Evolutionary conservation across 1,140 invertebrate species (phyloP).

Genomic region (Saxidomus purpurata): DNA sequence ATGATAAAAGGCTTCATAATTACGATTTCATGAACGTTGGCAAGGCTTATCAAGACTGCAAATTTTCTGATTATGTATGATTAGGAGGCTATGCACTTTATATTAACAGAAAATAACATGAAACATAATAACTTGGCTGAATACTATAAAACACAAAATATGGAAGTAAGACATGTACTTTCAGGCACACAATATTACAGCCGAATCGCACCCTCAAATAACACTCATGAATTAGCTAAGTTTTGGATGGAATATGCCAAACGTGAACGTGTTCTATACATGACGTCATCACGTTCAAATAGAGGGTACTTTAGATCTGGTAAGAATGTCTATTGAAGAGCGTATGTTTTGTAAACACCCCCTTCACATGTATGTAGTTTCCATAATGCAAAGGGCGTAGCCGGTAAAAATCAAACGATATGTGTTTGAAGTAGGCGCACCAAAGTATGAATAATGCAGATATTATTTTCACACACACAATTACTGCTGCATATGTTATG

Average conservation of each 20-base stretch:
- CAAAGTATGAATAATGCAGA: too few species aligned
- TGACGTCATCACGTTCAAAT: neutral
- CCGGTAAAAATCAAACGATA: neutral
- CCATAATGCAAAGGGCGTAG: neutral
- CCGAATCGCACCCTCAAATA: neutral
- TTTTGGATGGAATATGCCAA: conserved; percentile 11
- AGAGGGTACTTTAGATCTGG: conserved; percentile 12
- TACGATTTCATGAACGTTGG: too few species aligned
- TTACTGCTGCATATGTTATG: too few species aligned
- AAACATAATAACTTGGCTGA: too few species aligned
- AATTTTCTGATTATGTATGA: too few species aligned
- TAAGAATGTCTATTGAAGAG: conserved; percentile 40
- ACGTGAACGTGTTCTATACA: neutral
- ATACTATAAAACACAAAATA: neutral
- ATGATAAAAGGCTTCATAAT: too few species aligned
- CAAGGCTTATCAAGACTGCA: too few species aligned
- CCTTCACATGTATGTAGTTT: neutral
- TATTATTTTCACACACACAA: too few species aligned
- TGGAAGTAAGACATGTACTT: neutral
- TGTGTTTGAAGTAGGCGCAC: too few species aligned
- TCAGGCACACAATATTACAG: neutral
- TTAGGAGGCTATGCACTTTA: too few species aligned
- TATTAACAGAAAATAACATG: too few species aligned
- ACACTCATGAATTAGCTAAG: neutral
- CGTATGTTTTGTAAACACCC: neutral